phyloP scores from a whole-genome alignment of 2,797 vertebrate genomes.

The Sphenodon punctatus region DNA sequence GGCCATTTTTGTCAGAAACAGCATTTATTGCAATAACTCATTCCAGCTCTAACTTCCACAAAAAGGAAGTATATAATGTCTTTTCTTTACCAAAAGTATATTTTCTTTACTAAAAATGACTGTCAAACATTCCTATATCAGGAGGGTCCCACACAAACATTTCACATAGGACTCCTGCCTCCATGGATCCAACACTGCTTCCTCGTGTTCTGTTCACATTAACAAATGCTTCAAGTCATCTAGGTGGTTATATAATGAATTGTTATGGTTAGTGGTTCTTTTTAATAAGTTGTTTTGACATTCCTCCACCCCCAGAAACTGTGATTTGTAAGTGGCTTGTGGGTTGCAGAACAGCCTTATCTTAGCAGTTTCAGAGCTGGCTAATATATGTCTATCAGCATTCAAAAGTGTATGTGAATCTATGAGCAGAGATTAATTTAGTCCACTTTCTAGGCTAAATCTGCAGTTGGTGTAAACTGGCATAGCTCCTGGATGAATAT shows the following conservation, averaged over 20 bases:
- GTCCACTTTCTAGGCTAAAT: neutral
- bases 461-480: neutral
- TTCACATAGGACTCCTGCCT: neutral
- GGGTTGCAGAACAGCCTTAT: neutral
- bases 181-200: neutral
- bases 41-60: too few relatives aligned
- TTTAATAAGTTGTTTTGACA: neutral
- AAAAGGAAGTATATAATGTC: too few relatives aligned
- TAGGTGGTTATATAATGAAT: neutral
- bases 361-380: neutral
- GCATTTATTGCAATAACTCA: too few relatives aligned
- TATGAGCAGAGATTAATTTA: accelerated
- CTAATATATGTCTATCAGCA: neutral
- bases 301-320: neutral
- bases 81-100: too few relatives aligned
- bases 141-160: too few relatives aligned
- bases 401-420: neutral
- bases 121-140: too few relatives aligned
- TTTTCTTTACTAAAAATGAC: too few relatives aligned
- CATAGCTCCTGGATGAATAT: neutral
- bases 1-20: too few relatives aligned
- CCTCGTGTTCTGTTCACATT: neutral
- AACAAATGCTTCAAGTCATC: neutral
- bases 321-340: neutral
- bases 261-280: neutral